Evolutionary conservation across 2,113 vertebrate species (phyloP).

Genomic region (Alethe castanea): DNA sequence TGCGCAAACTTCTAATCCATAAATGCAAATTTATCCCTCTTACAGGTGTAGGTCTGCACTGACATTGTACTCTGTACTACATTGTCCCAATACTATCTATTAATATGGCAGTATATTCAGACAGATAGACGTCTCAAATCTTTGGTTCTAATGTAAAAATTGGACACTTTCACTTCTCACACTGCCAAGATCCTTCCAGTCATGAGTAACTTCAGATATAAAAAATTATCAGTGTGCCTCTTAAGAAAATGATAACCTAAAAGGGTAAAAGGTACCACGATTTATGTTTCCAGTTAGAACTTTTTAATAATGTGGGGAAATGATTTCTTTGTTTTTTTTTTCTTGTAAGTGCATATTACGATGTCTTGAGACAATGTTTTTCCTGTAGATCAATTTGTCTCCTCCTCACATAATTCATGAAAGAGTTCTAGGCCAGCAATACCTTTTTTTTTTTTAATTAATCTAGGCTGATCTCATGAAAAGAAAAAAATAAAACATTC

Average conservation of each 20-base stretch:
- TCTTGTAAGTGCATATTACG: background rate
- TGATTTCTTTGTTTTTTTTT: slow-evolving; percentile 41
- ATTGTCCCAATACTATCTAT: background rate
- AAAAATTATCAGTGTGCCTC: slow-evolving; percentile 10
- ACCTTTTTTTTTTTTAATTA: background rate
- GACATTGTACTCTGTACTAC: background rate
- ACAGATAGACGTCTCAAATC: background rate
- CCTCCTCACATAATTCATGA: background rate
- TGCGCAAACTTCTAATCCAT: background rate
- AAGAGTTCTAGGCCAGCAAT: background rate
- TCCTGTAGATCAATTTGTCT: background rate
- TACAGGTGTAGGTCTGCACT: background rate
- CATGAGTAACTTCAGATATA: background rate
- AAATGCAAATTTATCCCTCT: background rate
- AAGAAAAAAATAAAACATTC: background rate
- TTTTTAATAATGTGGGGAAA: slow-evolving; percentile 33
- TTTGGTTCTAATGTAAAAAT: slow-evolving; percentile 17
- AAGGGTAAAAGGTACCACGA: background rate
- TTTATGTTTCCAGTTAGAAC: slow-evolving; percentile 49
- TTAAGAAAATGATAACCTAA: slow-evolving; percentile 39
- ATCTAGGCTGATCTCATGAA: background rate
- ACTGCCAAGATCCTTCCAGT: slow-evolving; percentile 15
- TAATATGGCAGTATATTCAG: background rate
- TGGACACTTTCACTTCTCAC: background rate
- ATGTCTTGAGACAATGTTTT: background rate